These are phyloP conservation scores for Anas platyrhynchos DNA, from an alignment of 2,113 vertebrate species.

Conservation along the genomic window DNA sequence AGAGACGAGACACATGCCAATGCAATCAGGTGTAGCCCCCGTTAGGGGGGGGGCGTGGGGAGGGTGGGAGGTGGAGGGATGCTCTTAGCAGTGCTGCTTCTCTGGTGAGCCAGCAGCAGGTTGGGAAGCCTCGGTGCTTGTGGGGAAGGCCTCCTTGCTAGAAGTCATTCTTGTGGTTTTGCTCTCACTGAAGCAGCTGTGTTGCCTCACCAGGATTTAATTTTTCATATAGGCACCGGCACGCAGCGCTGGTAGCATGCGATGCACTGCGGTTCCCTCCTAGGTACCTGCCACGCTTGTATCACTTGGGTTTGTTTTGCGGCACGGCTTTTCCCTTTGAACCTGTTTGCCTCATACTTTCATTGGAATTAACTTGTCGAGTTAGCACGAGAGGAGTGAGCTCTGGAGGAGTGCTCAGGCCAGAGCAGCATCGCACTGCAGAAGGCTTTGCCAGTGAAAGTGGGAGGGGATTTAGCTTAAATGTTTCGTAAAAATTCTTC, in stretches of 20 bases:
- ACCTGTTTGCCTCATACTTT: neutral
- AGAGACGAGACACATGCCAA: neutral
- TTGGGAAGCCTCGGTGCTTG: neutral
- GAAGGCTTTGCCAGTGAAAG: neutral
- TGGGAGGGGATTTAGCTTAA: neutral
- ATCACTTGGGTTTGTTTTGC: neutral
- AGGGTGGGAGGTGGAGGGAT: neutral
- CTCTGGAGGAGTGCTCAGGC: neutral
- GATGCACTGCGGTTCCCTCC: neutral
- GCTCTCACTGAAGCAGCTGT: neutral
- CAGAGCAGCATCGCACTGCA: neutral
- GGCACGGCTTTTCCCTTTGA: neutral
- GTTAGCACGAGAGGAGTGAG: neutral
- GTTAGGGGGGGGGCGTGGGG: accelerated
- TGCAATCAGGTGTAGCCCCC: neutral
- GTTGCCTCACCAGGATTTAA: conserved; percentile 1
- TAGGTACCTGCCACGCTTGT: neutral
- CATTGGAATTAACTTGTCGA: neutral
- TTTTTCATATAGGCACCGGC: neutral
- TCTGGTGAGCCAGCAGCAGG: neutral
- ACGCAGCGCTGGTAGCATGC: neutral
- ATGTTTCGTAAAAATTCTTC: neutral
- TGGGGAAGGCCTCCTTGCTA: neutral
- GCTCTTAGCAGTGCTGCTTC: neutral
- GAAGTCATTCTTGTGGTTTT: neutral